phyloP scores from a whole-genome alignment of 64 coral and sea anemone species.

The Orbicella faveolata region DNA sequence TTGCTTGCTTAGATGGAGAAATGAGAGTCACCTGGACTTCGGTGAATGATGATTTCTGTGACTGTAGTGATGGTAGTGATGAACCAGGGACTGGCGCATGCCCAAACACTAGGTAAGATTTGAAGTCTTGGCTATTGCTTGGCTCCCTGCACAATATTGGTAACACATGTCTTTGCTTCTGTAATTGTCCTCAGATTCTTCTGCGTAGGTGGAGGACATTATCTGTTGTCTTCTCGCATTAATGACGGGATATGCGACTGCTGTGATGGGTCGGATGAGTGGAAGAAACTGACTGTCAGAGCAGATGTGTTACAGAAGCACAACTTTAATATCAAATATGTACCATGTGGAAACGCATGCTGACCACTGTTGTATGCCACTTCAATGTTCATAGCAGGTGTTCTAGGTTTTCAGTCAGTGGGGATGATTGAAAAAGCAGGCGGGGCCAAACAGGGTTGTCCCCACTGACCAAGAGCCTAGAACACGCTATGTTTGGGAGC shows the following conservation, averaged over 20 bases:
- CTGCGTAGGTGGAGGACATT: constrained; percentile 26
- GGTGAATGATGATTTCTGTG: constrained; percentile 80
- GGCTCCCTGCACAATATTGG: too few species aligned
- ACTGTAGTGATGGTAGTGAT: constrained; percentile 73
- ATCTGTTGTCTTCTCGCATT: constrained; percentile 57
- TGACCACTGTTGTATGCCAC: background rate
- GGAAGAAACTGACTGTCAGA: constrained; percentile 46
- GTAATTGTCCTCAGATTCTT: constrained; percentile 47
- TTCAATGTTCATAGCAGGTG: background rate
- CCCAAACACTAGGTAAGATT: constrained; percentile 48
- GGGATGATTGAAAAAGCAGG: too few species aligned
- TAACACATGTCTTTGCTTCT: background rate
- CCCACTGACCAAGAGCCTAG: too few species aligned
- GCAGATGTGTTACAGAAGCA: constrained; percentile 52
- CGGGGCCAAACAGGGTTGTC: too few species aligned
- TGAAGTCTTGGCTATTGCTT: too few species aligned
- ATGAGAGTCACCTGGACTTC: constrained; percentile 33
- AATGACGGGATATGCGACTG: constrained; percentile 83
- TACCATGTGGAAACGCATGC: constrained; percentile 55
- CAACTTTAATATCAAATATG: constrained; percentile 57
- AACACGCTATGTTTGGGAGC: too few species aligned
- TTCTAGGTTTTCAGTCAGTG: too few species aligned
- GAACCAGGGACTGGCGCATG: constrained; percentile 71
- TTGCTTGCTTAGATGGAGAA: constrained; percentile 59
- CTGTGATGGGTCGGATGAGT: constrained; percentile 79